Evolutionary conservation across 2,797 vertebrate genomes (phyloP), one percentile per base, ranked within the genome.

Genomic region (Danio kyathit): DNA sequence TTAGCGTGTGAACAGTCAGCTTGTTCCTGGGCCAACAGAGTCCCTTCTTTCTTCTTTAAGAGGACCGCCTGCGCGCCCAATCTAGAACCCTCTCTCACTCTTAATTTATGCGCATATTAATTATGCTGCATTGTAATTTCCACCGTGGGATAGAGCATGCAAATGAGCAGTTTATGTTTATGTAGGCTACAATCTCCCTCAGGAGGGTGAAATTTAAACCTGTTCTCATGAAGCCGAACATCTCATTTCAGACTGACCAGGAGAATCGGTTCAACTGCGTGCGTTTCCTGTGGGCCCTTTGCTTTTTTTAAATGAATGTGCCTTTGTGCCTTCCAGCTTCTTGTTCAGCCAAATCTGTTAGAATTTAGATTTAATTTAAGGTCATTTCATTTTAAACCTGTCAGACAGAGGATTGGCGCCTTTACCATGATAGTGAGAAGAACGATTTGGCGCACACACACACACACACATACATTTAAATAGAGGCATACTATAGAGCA

Each of bases 21-120:
- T 90, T 91, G 82, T 90, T 91, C 89, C 88, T 89, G 85, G 78
- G 81, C 85, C 87, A 88, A 83, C 84, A 83, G 84, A 88, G 86
- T 71, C 79, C 67, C 66, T 72, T 81, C 84, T 88, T 86, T 86
- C 85, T 89, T 90, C 89, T 87, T 90, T 88, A 90, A 91, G 90
- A 90, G 86, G 86, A 82, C 88, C 87, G 91, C 92, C 89, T 93
- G 92, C 91, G 91, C 88, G 90, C 89, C 88, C 90, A 91, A 93
- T 93, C 89, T 87, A 91, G 38, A 88, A 86, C 85, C 89, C 92
- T 93, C 91, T 93, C 91, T 90, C 90, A 85, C 88, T 94, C 92
- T 94, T 95, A 95, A 95, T 94, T 93, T 94, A 95, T 95, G 94
- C 84, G 91, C 94, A 95, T 95, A 92, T 95, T 95, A 95, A 95